phyloP scores from a whole-genome alignment of 2,797 vertebrate genomes.

The Hephaestus fuliginosus region DNA sequence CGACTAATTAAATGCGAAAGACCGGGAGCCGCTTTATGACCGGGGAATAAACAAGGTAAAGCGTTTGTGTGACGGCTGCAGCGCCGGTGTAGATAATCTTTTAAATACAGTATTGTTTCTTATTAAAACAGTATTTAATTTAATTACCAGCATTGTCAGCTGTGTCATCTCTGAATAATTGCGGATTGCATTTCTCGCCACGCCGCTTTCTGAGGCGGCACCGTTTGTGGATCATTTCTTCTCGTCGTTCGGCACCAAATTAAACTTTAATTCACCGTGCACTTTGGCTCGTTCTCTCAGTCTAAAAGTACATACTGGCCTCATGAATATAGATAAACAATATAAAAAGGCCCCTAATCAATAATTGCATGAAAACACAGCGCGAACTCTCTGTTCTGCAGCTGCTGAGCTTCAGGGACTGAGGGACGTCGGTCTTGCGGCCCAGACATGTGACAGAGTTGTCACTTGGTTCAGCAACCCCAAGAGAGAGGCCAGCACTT shows the following conservation, averaged over 20 bases:
- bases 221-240: slow-evolving; percentile 36
- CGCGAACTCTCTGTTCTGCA: slow-evolving; percentile 38
- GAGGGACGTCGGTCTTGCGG: slow-evolving; percentile 47
- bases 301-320: slow-evolving; percentile 46
- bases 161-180: slow-evolving; percentile 57
- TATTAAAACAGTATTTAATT: slow-evolving; percentile 71
- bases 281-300: slow-evolving; percentile 40
- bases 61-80: slow-evolving; percentile 44
- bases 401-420: slow-evolving; percentile 34
- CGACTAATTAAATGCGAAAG: slow-evolving; percentile 72
- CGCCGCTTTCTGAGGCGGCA: slow-evolving; percentile 31
- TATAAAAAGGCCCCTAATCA: slow-evolving; percentile 61
- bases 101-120: slow-evolving; percentile 72
- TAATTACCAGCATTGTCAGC: slow-evolving; percentile 64
- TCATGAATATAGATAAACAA: slow-evolving; percentile 71
- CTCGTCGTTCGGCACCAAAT: slow-evolving; percentile 49
- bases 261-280: slow-evolving; percentile 68
- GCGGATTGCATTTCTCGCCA: slow-evolving; percentile 38
- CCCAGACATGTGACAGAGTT: slow-evolving; percentile 75
- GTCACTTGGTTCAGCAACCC: slow-evolving; percentile 72
- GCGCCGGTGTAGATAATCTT: slow-evolving; percentile 70
- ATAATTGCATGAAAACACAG: slow-evolving; percentile 61
- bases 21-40: slow-evolving; percentile 55
- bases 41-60: slow-evolving; percentile 67
- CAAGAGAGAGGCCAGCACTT: slow-evolving; percentile 70